Conservation (phyloP, 2,888 invertebrate genomes). For the Macrophya alboannulata region DNA sequence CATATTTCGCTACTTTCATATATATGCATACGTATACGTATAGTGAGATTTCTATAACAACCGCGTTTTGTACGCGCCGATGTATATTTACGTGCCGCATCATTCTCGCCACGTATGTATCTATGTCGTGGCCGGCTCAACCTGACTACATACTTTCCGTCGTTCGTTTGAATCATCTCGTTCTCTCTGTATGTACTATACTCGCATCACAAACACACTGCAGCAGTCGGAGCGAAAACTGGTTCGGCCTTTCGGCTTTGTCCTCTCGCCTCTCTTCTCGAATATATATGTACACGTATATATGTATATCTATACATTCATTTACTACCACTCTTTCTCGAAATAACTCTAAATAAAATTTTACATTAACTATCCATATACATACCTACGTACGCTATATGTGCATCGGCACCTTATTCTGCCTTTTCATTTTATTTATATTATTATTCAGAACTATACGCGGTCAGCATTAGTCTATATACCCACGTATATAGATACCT, state of each 20-base stretch:
- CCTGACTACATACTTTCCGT: neutral
- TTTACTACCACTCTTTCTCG: neutral
- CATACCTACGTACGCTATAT: neutral
- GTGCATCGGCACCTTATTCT: constrained; percentile 6
- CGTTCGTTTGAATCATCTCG: constrained; percentile 47
- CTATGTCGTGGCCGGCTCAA: constrained; percentile 25
- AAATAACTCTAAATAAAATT: neutral
- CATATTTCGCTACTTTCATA: neutral
- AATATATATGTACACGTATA: neutral
- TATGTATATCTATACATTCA: neutral
- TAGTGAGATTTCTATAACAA: no score
- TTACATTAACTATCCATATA: constrained; percentile 4
- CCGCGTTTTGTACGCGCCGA: neutral
- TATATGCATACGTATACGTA: no score
- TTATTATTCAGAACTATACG: neutral
- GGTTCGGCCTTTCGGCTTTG: constrained; percentile 54
- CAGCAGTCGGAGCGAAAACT: constrained; percentile 39
- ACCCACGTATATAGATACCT: neutral
- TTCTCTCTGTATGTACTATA: neutral
- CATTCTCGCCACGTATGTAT: constrained; percentile 35
- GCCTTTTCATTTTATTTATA: neutral
- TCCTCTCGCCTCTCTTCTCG: constrained; percentile 29
- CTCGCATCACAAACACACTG: neutral
- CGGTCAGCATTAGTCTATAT: no score
- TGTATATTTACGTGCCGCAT: neutral